phyloP scores from a whole-genome alignment of 2,797 vertebrate species.

The Sebastes hopkinsi region DNA sequence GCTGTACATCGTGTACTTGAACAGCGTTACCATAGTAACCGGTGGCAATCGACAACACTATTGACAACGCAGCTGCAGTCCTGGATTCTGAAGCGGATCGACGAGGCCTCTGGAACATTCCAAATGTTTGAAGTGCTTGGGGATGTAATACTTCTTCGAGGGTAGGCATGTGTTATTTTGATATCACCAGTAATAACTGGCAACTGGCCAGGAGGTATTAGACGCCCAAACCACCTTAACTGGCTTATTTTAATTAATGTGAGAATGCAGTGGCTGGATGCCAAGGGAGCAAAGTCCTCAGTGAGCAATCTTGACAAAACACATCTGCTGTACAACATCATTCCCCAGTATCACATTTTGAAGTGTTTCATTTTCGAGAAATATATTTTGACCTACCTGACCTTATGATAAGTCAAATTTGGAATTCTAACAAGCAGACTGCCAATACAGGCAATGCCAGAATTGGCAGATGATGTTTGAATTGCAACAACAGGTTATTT shows the following conservation, averaged over 20 bases:
- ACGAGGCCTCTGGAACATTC: constrained; percentile 94
- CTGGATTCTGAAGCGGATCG: constrained; percentile 89
- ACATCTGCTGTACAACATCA: not conserved
- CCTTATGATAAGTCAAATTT: not conserved
- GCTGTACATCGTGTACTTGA: constrained; percentile 92
- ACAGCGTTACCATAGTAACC: constrained; percentile 85
- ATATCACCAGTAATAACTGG: no score
- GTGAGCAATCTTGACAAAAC: not conserved
- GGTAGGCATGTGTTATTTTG: constrained; percentile 78
- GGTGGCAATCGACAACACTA: constrained; percentile 85
- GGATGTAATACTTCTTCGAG: constrained; percentile 88
- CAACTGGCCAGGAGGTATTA: not conserved
- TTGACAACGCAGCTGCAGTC: constrained; percentile 87
- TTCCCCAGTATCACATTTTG: not conserved
- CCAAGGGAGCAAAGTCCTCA: not conserved
- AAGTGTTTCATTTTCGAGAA: not conserved
- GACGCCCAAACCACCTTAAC: not conserved
- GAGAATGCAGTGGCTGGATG: not conserved
- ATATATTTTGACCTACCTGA: not conserved
- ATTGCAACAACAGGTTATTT: not conserved
- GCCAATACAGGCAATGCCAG: not conserved
- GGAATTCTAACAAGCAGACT: not conserved
- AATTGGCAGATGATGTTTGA: no score
- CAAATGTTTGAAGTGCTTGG: constrained; percentile 95
- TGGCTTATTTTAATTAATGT: not conserved